Evolutionary conservation across 2,113 vertebrate genomes (phyloP), one percentile per base, ranked within the genome.

Genomic region (Herpetotheres cachinnans): DNA sequence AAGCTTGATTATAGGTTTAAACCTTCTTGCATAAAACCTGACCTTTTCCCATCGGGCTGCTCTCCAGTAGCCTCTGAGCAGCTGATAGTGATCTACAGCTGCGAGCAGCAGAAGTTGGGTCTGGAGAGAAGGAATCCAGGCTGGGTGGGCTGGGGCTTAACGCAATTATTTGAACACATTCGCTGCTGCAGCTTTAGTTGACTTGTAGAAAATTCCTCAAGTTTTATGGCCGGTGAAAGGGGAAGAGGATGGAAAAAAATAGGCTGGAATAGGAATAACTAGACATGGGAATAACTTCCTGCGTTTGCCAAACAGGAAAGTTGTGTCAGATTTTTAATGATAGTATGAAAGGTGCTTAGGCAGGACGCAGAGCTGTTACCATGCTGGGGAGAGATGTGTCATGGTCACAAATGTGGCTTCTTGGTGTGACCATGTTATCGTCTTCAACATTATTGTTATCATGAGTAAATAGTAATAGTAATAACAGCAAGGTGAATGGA

Each of bases 1-100:
- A 97, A 94, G 83, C 71, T 86, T 96, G 63, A 71, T 95, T 86
- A 94, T 77, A 86, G 78, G 82, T 87, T 98, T 93, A 89, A 96
- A 95, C 83, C 89, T 97, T 84, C 72, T 80, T 97, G 85, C 80
- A 66, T 92, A 84, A 95, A 97, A 73, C 62, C 82, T 76, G 95
- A 97, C 79, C 93, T 97, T 94, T 95, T 78, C 77, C 81, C 78
- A 38, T 50, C 6, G 9, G 85, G 85, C 96, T 90, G 59, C 70
- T 93, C 92, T 96, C 55, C 86, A 93, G 61, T 50, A 47, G 78
- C 86, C 82, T 71, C 62, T 30, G 89, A 90, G 93, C 92, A 42
- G 84, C 93, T 82, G 86, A 77, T 20, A 49, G 49, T 2, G 32
- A 81, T 44, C 63, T 29, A 12, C 44, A 84, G 94, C 96, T 87